Conservation (phyloP, 2,113 vertebrate genomes). For the Arenaria interpres region DNA sequence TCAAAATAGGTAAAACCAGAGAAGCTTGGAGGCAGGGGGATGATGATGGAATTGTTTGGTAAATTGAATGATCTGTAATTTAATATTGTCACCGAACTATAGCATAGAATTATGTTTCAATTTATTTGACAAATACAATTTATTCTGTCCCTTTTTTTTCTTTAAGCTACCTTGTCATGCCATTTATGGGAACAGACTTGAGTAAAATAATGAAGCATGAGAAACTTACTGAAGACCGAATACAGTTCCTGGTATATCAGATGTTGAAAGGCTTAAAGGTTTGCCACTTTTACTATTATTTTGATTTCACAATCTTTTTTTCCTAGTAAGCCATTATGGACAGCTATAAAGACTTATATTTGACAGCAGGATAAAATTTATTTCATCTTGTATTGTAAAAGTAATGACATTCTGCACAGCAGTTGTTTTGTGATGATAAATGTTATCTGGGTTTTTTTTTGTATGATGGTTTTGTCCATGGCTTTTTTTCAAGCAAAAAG, state of each 20-base stretch:
- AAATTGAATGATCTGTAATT: background rate
- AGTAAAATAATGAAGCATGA: conserved; percentile 87
- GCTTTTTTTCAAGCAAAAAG: background rate
- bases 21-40: background rate
- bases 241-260: conserved; percentile 96
- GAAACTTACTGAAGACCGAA: conserved; percentile 88
- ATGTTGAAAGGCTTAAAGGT: conserved; percentile 95
- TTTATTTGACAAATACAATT: background rate
- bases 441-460: background rate
- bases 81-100: background rate
- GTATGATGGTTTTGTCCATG: background rate
- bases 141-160: background rate
- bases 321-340: background rate
- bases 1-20: background rate
- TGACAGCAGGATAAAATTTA: background rate
- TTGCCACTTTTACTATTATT: background rate
- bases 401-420: background rate
- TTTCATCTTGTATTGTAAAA: background rate
- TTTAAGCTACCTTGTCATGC: conserved; percentile 83
- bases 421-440: background rate
- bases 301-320: background rate
- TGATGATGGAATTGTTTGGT: background rate
- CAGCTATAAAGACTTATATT: background rate
- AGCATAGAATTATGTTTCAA: background rate
- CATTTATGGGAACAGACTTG: conserved; percentile 85